Evolutionary conservation across 2,888 invertebrate species (phyloP), one percentile per base, ranked within the genome.

Genomic region (Aphrophora alni): DNA sequence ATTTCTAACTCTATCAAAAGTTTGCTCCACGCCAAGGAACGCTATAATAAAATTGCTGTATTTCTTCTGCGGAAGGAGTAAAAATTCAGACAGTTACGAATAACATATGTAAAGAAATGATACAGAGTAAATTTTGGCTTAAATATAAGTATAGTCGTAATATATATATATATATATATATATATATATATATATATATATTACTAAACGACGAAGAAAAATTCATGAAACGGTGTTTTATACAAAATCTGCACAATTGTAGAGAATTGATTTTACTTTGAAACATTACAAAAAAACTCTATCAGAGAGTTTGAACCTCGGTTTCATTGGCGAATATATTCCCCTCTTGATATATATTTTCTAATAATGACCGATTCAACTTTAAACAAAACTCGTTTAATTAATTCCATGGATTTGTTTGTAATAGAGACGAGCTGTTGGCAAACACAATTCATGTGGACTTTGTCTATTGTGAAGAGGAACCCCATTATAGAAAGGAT

Each of bases 351-450:
- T 59, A 59, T 59, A 2, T 59, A 74, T 79, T 79, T 68, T 27
- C 78, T 74, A 69, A 79, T 74, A 73, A 74, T 73, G 72, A 68
- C 68, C 38, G 78, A 79, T 79, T 74, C 78, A 73, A 74, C 78
- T 79, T 79, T 79, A 79, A 79, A 79, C 78, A 79, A 79, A 79
- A 79, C 74, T 79, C 78, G 78, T 79, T 79, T 79, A 79, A 79
- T 79, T 79, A 79, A 79, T 79, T 79, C 78, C 74, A 59, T 33
- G 78, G 78, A 79, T 79, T 59, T 79, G 78, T 79, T 79, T 79
- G 78, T 74, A 79, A 79, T 79, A 74, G 78, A 79, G 28, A 26
- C 59, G 74, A 74, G 73, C 74, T 59, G 59, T 59, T 21, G 59
- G 59, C 59, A 59, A 59, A 59, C 21, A 59, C 21, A 2, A 59